Percentiles rank a stretch among this genome's conserved stretches.
Evolutionary conservation across 2,113 vertebrate species (phyloP).

Genomic region (Jacana jacana): DNA sequence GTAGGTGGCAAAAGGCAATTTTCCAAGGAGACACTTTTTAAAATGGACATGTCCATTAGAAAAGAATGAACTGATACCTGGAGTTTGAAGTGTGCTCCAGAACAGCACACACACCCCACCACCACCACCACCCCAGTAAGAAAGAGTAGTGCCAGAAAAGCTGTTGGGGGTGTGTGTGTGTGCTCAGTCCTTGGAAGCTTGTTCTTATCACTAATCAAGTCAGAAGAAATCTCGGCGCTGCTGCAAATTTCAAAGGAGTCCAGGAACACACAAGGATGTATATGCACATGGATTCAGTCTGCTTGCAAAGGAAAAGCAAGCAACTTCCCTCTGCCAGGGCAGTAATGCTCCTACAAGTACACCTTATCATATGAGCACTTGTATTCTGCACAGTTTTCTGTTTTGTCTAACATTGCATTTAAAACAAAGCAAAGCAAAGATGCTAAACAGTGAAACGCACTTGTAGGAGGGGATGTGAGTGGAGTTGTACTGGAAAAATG

Average conservation of each 20-base stretch:
- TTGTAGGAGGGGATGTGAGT: background rate
- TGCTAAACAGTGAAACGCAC: background rate
- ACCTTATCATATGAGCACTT: background rate
- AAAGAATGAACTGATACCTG: background rate
- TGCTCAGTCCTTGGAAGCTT: background rate
- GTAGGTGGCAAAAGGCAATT: background rate
- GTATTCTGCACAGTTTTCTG: background rate
- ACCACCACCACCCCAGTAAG: too few species aligned
- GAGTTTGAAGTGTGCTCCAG: background rate
- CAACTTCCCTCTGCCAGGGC: background rate
- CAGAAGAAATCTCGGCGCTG: background rate
- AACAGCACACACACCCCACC: background rate
- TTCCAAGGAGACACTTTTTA: background rate
- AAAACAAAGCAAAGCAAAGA: background rate
- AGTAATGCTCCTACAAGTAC: background rate
- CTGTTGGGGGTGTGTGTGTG: too few species aligned
- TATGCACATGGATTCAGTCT: background rate
- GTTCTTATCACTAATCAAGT: background rate
- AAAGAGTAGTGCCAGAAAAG: background rate
- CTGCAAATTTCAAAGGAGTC: background rate
- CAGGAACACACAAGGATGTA: background rate
- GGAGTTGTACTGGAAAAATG: slow-evolving; percentile 26
- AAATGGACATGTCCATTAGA: background rate
- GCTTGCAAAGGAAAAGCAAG: background rate
- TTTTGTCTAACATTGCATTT: background rate